phyloP scores from a whole-genome alignment of 2,888 invertebrate species.

The Dexiosoma caninum region DNA sequence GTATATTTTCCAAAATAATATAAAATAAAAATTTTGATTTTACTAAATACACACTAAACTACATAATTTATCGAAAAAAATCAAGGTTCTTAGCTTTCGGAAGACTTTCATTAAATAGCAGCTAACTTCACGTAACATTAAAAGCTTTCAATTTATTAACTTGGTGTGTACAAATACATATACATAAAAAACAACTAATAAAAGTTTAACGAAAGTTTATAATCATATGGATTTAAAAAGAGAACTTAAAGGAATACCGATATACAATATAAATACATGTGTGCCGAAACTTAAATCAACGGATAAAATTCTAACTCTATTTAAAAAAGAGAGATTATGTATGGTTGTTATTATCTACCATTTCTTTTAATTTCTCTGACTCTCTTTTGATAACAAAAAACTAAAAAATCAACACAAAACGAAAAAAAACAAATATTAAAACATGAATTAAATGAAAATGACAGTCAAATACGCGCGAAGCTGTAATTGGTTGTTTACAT shows the following conservation, averaged over 20 bases:
- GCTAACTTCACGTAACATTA: constrained; percentile 52
- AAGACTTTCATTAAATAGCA: constrained; percentile 37
- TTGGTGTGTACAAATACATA: constrained; percentile 22
- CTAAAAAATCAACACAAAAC: neutral
- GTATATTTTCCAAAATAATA: neutral
- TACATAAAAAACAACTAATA: constrained; percentile 15
- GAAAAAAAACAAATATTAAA: neutral
- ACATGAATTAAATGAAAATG: constrained; percentile 10
- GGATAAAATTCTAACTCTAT: neutral
- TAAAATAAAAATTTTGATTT: constrained; percentile 15
- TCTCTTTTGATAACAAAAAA: neutral
- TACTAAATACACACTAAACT: constrained; percentile 28
- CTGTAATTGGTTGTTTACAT: neutral
- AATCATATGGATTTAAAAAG: constrained; percentile 66
- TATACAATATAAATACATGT: too few species aligned
- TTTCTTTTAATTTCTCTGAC: neutral
- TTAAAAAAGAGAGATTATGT: neutral
- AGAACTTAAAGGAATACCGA: neutral
- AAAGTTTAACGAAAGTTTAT: constrained; percentile 41
- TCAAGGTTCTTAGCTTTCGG: constrained; percentile 51
- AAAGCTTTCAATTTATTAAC: constrained; percentile 42
- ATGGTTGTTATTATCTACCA: neutral
- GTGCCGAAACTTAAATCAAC: neutral
- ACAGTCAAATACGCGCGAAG: constrained; percentile 4
- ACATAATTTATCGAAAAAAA: constrained; percentile 21